Conservation (phyloP, 1,140 invertebrate genomes). For the Zaprionus camerounensis region DNA sequence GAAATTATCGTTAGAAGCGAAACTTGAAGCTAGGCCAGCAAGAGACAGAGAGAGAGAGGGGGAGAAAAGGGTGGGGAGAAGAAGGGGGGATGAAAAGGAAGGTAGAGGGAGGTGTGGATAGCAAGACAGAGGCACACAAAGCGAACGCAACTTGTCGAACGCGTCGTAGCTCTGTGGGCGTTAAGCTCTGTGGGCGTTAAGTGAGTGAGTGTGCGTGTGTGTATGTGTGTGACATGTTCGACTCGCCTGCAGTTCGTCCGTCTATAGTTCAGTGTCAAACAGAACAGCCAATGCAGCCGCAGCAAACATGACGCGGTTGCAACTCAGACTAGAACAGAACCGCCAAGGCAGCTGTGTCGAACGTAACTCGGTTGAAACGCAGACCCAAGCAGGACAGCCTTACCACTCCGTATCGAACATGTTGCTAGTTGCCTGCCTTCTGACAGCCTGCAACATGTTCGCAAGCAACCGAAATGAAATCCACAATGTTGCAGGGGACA, state of each 20-base stretch:
- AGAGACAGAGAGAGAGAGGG: neutral
- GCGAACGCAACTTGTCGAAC: neutral
- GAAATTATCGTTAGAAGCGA: conserved; percentile 52
- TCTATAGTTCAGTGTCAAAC: too few relatives aligned
- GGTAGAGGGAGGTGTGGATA: neutral
- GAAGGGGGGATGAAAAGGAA: neutral
- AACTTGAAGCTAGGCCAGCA: conserved; percentile 11
- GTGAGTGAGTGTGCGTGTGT: neutral
- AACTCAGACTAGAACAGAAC: too few relatives aligned
- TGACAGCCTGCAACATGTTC: neutral
- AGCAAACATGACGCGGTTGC: too few relatives aligned
- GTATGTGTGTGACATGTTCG: neutral
- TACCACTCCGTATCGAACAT: neutral
- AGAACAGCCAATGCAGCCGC: too few relatives aligned
- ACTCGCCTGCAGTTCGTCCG: too few relatives aligned
- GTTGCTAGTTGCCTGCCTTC: conserved; percentile 2
- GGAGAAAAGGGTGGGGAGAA: too few relatives aligned
- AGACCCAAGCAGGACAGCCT: too few relatives aligned
- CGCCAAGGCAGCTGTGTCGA: too few relatives aligned
- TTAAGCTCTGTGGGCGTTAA: conserved; percentile 41
- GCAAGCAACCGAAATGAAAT: neutral
- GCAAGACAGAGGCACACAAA: neutral
- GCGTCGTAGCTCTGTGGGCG: conserved; percentile 18
- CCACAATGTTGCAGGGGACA: conserved; percentile 41
- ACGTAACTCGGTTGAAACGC: too few relatives aligned